A percentile compares a stretch with the other conserved stretches of the same genome.
These are phyloP conservation scores for Lepilemur ruficaudatus DNA, from an alignment of 2,797 vertebrate species.

Conservation along the genomic window DNA sequence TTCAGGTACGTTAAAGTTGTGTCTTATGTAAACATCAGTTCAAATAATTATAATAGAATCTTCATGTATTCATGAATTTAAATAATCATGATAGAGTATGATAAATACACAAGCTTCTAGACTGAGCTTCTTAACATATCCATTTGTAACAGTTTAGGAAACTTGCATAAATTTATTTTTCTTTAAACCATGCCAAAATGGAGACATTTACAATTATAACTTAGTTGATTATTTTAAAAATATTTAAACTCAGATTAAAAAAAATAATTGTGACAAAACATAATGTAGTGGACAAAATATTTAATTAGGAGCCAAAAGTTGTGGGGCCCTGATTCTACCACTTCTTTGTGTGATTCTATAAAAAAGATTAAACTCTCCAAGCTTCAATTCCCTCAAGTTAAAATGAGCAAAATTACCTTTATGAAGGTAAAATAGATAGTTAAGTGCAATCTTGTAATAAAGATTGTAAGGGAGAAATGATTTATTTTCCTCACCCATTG, in stretches of 20 bases:
- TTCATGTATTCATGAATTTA: background rate
- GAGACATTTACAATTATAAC: background rate
- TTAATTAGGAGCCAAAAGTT: background rate
- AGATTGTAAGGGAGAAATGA: background rate
- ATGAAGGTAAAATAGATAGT: constrained; percentile 6
- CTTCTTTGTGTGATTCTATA: background rate
- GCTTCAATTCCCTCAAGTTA: background rate
- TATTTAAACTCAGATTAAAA: background rate
- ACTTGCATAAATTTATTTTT: background rate
- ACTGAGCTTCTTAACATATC: background rate
- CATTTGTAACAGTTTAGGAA: background rate
- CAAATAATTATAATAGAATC: background rate
- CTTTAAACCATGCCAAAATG: background rate
- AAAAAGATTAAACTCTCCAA: constrained; percentile 17
- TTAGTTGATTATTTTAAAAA: constrained; percentile 14
- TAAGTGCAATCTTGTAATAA: background rate
- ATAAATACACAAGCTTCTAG: background rate
- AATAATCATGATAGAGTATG: background rate
- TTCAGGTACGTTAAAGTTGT: background rate
- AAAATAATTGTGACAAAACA: background rate
- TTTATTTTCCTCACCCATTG: background rate
- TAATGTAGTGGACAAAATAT: background rate
- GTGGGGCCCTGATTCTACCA: background rate
- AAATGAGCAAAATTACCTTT: constrained; percentile 29
- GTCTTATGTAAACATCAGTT: background rate